These are phyloP conservation scores for Mugil cephalus DNA, from an alignment of 2,113 vertebrate genomes.

Conservation along the genomic window DNA sequence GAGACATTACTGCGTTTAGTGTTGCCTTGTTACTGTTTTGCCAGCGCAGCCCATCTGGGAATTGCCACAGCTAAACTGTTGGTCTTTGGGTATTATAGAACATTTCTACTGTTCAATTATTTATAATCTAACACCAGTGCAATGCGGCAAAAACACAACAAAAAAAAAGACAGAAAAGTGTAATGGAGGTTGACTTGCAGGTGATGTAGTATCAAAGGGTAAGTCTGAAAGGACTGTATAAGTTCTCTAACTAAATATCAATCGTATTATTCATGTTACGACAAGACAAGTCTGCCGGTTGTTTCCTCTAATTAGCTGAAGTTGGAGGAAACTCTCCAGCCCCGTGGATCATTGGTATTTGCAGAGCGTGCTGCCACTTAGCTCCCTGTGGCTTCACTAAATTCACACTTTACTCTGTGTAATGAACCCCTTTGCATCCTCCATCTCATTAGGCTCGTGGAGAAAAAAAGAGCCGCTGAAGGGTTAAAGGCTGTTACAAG, in stretches of 20 bases:
- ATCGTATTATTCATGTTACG: conserved; percentile 32
- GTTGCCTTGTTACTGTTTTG: conserved; percentile 7
- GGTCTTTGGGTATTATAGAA: conserved; percentile 28
- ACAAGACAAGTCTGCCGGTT: conserved; percentile 32
- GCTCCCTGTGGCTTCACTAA: conserved; percentile 71
- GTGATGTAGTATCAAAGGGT: too few species aligned
- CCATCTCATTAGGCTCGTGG: conserved; percentile 57
- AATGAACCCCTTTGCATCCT: conserved; percentile 66
- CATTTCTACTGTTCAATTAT: conserved; percentile 60
- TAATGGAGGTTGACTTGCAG: background rate
- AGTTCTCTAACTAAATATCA: conserved; percentile 13
- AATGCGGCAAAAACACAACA: conserved; percentile 28
- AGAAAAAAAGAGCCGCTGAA: conserved; percentile 31
- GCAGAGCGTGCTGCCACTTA: conserved; percentile 48
- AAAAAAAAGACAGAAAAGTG: conserved; percentile 18
- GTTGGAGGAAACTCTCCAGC: conserved; percentile 37
- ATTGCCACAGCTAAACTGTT: conserved; percentile 45
- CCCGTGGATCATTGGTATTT: conserved; percentile 64
- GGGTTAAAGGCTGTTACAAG: conserved; percentile 42
- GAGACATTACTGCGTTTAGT: background rate
- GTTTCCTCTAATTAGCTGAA: conserved; percentile 59
- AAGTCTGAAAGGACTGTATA: too few species aligned
- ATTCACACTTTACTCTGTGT: conserved; percentile 67
- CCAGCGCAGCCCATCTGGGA: conserved; percentile 23
- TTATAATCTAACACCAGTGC: conserved; percentile 46